A percentile compares a stretch with the other conserved stretches of the same genome.
Evolutionary conservation across 2,113 vertebrate species (phyloP).

Genomic region (Tetrax tetrax): DNA sequence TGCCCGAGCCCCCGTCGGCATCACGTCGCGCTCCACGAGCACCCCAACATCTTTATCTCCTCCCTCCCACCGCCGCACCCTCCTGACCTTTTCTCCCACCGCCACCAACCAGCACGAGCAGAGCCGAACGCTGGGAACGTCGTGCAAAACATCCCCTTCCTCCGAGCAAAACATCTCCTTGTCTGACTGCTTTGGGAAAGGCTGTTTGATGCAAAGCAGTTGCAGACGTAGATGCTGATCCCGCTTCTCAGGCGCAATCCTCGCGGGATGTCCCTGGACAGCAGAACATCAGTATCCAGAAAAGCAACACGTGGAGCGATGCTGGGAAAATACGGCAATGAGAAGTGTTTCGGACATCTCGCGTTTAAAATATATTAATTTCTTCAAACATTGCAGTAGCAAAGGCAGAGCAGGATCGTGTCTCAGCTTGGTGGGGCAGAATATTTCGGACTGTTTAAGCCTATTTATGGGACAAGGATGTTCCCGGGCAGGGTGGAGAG

Average conservation of each 20-base stretch:
- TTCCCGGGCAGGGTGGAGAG: background rate
- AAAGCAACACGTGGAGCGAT: background rate
- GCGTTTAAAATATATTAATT: background rate
- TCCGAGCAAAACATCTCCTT: background rate
- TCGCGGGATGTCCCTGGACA: background rate
- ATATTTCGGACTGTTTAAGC: background rate
- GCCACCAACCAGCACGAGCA: background rate
- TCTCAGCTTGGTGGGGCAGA: background rate
- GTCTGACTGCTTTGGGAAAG: background rate
- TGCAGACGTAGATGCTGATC: background rate
- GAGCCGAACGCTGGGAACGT: background rate
- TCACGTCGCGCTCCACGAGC: too few relatives aligned
- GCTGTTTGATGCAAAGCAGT: rapidly evolving
- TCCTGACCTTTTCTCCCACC: background rate
- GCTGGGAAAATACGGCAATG: background rate
- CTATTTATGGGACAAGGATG: background rate
- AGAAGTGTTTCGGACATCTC: rapidly evolving
- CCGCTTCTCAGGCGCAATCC: background rate
- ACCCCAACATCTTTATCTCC: too few relatives aligned
- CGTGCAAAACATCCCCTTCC: background rate
- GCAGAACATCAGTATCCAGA: background rate
- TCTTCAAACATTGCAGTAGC: background rate
- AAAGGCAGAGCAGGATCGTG: background rate
- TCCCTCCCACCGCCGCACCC: too few relatives aligned
- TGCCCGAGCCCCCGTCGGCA: too few relatives aligned